Evolutionary conservation across 2,888 invertebrate species (phyloP), one percentile per base, ranked within the genome.

Genomic region (Boloria selene): DNA sequence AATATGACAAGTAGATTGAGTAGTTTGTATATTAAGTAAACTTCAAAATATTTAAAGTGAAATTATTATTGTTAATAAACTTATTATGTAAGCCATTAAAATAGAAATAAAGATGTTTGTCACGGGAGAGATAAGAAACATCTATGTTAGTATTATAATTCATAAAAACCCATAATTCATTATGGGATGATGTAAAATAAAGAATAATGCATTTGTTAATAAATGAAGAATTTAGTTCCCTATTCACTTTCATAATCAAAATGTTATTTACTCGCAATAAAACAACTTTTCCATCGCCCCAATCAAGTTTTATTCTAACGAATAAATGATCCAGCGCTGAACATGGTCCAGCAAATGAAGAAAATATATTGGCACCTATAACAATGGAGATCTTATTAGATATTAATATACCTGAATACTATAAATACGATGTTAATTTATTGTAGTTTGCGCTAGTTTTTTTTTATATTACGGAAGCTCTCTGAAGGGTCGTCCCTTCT

Each of bases 311-410:
- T 0, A 90, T 79, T 0, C 62, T 85, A 6, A 66, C 76, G 59
- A 90, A 87, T 0, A 90, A 74, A 60, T 81, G 76, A 49, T 90
- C 85, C 0, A 92, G 70, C 0, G 83, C 87, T 0, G 79, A 78
- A 45, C 91, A 90, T 0, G 76, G 78, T 0, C 90, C 91, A 14
- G 79, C 79, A 13, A 82, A 85, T 10, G 74, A 72, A 60, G 80
- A 83, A 70, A 83, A 91, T 53, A 90, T 75, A 74, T 90, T 88
- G 4, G 86, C 89, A 79, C 90, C 91, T 91, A 59, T n/a, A 26
- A 54, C 52, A 1, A 38, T 38, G 31, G 2, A 38, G 31, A 38
- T 38, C 7, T 38, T 38, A 38, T 38, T 38, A 38, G 7, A 38
- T 38, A 38, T 38, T 7, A 38, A 38, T 38, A 10, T 38, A 38